Base-by-base conservation (phyloP, 1,140 invertebrate genomes). In the Nebria ingens region DNA sequence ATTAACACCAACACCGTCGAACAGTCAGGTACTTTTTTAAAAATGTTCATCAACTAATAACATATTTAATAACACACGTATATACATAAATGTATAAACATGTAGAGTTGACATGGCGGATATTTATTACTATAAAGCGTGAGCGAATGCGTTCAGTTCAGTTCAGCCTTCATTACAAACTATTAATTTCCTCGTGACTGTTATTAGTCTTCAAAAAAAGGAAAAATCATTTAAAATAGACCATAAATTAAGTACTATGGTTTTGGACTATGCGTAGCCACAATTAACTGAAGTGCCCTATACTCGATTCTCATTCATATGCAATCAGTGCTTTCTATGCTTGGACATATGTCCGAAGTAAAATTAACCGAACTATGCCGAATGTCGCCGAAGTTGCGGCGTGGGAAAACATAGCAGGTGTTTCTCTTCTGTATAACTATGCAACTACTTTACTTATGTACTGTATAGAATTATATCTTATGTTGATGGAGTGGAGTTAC, bases 291-390 rank as follows among this genome's bases (percentile, higher is more conserved):
- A 4, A 17, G 17, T 17, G 40, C 17, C 40, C 15, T 4, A 11
- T 45, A 17, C n/a, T 34, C 25, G 17, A n/a, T n/a, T 6, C 40
- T 45, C 40, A 45, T 45, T 45, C 40, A 45, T 45, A 45, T 45
- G 40, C 40, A 45, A 45, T 45, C 40, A 45, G 40, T 45, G 40
- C 40, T n/a, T n/a, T n/a, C n/a, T n/a, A n/a, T n/a, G n/a, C n/a
- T n/a, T 45, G 40, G 40, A 45, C 40, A 45, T 45, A 17, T 45
- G 40, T 17, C 15, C 40, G 15, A 45, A 9, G 40, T 4, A 11
- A 17, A 4, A 17, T 45, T n/a, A n/a, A 17, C 6, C 40, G 40
- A 17, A 9, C 9, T 4, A 12, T 9, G 15, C 4, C 40, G 40
- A 45, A 6, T 17, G 15, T 12, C 4, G 15, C 40, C 40, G 40